These are phyloP conservation scores for Zeugodacus cucurbitae DNA, from an alignment of 1,140 invertebrate species.

Conservation along the genomic window DNA sequence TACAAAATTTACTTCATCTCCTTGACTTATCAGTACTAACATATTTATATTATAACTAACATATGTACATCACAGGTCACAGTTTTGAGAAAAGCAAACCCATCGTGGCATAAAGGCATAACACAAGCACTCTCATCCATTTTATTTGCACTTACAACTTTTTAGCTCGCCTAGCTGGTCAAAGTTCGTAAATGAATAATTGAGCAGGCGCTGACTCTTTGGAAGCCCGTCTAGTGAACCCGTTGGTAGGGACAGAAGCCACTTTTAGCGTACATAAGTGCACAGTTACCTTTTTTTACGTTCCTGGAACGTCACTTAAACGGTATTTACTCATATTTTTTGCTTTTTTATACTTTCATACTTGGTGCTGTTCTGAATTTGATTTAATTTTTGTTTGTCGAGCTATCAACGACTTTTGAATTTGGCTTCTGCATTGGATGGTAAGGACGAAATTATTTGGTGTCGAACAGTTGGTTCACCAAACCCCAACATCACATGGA, in stretches of 20 bases:
- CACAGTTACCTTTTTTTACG: neutral
- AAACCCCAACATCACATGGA: conserved; percentile 91
- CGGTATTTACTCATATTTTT: neutral
- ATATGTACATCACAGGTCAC: neutral
- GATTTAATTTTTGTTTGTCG: neutral
- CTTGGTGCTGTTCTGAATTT: neutral
- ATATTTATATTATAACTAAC: neutral
- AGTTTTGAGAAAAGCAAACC: neutral
- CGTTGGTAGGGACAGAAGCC: neutral
- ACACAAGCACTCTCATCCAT: neutral
- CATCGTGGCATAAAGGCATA: neutral
- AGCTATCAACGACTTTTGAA: conserved; percentile 4
- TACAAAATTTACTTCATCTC: neutral
- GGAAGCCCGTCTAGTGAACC: neutral
- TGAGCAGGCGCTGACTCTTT: neutral
- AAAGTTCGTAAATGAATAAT: conserved; percentile 29
- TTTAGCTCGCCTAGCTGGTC: conserved; percentile 1
- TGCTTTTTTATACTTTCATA: neutral
- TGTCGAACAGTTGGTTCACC: conserved; percentile 91
- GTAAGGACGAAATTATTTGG: conserved; percentile 87
- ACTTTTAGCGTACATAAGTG: neutral
- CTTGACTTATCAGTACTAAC: too few relatives aligned
- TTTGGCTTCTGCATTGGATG: conserved; percentile 79
- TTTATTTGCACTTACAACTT: conserved; percentile 25
- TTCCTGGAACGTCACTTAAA: neutral